Conservation (phyloP, 2,888 invertebrate species). For the Trichopria drosophilae region DNA sequence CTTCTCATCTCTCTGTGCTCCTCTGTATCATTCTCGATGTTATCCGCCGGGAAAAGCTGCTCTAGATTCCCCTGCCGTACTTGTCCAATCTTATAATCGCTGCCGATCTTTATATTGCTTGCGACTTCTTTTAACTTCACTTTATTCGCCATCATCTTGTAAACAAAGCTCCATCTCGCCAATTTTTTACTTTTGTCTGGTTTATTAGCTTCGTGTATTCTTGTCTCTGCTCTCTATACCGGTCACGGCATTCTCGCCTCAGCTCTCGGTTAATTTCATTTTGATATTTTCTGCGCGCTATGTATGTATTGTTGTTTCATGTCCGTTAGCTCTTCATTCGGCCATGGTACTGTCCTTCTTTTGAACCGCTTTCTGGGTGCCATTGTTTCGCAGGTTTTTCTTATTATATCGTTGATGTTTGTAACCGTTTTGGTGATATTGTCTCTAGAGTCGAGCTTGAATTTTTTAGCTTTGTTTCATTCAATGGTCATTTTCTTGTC, state of each 20-base stretch:
- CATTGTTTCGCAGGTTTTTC: not conserved
- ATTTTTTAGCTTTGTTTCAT: not conserved
- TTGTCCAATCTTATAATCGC: too few relatives aligned
- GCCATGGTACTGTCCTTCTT: conserved; percentile 2
- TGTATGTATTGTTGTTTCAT: not conserved
- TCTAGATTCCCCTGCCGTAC: too few relatives aligned
- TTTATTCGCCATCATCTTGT: not conserved
- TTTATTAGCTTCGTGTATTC: not conserved
- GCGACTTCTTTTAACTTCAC: too few relatives aligned
- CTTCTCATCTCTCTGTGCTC: too few relatives aligned
- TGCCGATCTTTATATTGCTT: too few relatives aligned
- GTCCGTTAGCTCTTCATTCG: not conserved
- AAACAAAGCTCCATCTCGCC: conserved; percentile 6
- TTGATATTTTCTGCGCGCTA: not conserved
- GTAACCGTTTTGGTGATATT: not conserved
- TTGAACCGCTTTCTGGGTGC: not conserved
- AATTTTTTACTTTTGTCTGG: not conserved
- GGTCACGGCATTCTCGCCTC: not conserved
- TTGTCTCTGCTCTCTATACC: not conserved
- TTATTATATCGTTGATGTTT: not conserved
- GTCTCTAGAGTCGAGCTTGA: not conserved
- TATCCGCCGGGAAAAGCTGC: too few relatives aligned
- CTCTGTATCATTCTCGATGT: too few relatives aligned
- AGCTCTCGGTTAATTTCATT: not conserved
- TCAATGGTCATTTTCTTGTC: too few relatives aligned